phyloP scores from a whole-genome alignment of 1,140 invertebrate genomes.

The Fopius arisanus region DNA sequence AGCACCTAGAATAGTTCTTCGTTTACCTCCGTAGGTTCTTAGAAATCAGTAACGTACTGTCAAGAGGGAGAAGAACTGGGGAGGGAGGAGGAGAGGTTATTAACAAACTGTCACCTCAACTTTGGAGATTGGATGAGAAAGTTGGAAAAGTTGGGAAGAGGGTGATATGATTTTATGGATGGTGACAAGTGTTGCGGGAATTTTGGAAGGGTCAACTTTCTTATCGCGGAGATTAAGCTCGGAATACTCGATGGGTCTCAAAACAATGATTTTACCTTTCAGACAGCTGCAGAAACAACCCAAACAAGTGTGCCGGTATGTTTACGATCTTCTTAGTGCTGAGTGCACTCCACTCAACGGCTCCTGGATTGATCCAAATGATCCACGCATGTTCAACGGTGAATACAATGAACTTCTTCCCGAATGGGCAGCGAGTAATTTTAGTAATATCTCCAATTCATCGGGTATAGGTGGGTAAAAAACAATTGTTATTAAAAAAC shows the following conservation, averaged over 20 bases:
- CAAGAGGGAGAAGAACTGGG: not conserved
- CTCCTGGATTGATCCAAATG: constrained; percentile 57
- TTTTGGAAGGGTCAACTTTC: not conserved
- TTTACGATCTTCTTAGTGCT: constrained; percentile 69
- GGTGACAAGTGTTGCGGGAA: too few relatives aligned
- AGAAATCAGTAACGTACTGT: not conserved
- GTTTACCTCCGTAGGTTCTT: not conserved
- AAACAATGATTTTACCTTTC: constrained; percentile 43
- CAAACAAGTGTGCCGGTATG: constrained; percentile 72
- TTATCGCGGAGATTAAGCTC: not conserved
- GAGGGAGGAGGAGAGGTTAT: not conserved
- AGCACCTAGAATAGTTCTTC: constrained; percentile 5
- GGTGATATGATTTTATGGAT: too few relatives aligned
- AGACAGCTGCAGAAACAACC: constrained; percentile 73
- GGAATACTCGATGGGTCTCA: not conserved
- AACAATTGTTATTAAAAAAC: too few relatives aligned
- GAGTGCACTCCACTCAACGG: constrained; percentile 70
- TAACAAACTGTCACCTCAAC: not conserved
- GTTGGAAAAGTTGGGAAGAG: not conserved
- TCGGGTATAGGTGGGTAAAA: constrained; percentile 44
- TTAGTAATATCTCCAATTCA: constrained; percentile 54
- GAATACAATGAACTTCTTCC: constrained; percentile 57
- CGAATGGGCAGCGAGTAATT: constrained; percentile 55
- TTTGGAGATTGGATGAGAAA: not conserved
- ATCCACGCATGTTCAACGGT: constrained; percentile 51